Evolutionary conservation across 2,113 vertebrate species (phyloP), one percentile per base, ranked within the genome.

Genomic region (Prietella phreatophila): DNA sequence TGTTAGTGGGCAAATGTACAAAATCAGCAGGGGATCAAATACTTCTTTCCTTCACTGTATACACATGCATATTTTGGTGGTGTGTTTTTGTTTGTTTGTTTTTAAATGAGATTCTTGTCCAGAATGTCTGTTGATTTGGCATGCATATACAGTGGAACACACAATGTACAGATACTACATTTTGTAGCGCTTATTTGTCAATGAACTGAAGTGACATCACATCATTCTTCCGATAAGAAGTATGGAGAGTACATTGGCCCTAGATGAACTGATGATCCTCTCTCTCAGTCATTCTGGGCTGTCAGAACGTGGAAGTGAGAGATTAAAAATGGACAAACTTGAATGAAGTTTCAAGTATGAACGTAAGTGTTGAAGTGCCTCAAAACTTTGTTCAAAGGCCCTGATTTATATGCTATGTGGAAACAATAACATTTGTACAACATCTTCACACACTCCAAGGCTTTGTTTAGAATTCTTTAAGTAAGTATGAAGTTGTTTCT

Each of bases 401-500:
- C 55, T 42, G 80, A 30, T 79, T 30, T 69, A 56, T 47, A 36
- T 27, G 25, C 69, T 87, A 67, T 71, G 50, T 82, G 67, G 80
- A 60, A 73, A 53, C 79, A 87, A 73, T 87, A 87, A 87, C 80
- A 87, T 83, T 83, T 83, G 27, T 20, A 22, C 63, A 47, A 27
- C 36, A 82, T 79, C 39, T 36, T 61, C 36, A 42, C 36, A 39
- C 80, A 56, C 80, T 61, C 42, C 25, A 87, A 87, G 80, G 80
- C 36, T 75, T 58, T 87, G 86, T 87, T 87, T 87, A 87, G 55
- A 83, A 87, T 75, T 83, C 86, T 61, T 83, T 47, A 39, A 56
- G 22, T 42, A 69, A 60, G 65, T 56, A 61, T 19, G 13, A 87
- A 61, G 56, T 39, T 30, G 67, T 75, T 87, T 82, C 61, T 82